Evolutionary conservation across 92 coral and sea anemone species (phyloP).

Genomic region (Micromussa lordhowensis): DNA sequence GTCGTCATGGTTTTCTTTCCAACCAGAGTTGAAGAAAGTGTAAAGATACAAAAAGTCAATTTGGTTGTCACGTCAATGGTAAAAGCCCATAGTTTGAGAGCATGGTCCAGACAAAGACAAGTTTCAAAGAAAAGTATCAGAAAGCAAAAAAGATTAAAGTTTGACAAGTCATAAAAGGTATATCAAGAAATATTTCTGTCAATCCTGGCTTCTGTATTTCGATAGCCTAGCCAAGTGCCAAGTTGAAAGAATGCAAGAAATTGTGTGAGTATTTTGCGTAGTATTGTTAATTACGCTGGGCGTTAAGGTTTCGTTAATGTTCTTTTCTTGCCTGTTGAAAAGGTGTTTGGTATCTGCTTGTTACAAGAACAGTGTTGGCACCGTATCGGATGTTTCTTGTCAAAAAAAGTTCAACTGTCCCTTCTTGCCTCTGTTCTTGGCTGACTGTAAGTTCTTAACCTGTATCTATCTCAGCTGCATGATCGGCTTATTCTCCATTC

Average conservation of each 20-base stretch:
- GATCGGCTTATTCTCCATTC: neutral
- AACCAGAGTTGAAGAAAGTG: neutral
- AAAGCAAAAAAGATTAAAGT: conserved; percentile 9
- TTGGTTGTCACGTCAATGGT: neutral
- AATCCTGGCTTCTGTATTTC: neutral
- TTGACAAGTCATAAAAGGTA: neutral
- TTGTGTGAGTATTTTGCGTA: conserved; percentile 14
- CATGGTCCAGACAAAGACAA: conserved; percentile 28
- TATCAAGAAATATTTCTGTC: neutral
- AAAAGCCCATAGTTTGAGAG: neutral
- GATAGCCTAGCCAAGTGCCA: neutral
- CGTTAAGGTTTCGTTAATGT: neutral
- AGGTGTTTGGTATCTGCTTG: neutral
- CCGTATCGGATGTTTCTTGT: neutral
- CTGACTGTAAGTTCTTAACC: neutral
- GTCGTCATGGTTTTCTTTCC: neutral
- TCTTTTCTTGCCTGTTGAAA: neutral
- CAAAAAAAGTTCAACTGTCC: neutral
- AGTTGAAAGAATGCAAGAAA: neutral
- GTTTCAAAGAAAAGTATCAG: conserved; percentile 32
- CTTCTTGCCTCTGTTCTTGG: neutral
- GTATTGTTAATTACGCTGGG: neutral
- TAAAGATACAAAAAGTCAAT: conserved; percentile 1
- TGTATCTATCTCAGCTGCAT: neutral
- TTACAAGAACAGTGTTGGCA: neutral